phyloP scores from a whole-genome alignment of 2,797 vertebrate genomes.

The Calcarius lapponicus region DNA sequence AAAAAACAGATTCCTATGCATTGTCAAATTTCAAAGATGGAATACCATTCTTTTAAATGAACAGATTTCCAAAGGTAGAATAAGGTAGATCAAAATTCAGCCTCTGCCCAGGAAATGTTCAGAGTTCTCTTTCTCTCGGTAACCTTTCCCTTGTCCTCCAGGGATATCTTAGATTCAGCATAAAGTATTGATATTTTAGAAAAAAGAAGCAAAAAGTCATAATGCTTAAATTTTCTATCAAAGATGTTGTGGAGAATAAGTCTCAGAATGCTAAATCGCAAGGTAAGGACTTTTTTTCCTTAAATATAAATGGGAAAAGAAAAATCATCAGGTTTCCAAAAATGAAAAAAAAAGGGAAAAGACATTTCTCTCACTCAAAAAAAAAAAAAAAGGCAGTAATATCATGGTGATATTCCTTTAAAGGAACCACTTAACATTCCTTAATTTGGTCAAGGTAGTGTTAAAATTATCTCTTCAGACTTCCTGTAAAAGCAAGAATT shows the following conservation, averaged over 20 bases:
- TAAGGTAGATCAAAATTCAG: constrained; percentile 13
- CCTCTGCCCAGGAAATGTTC: constrained; percentile 6
- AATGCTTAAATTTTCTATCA: background rate
- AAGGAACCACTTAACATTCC: background rate
- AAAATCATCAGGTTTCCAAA: background rate
- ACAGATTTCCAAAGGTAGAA: constrained; percentile 34
- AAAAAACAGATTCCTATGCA: background rate
- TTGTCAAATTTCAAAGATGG: constrained; percentile 14
- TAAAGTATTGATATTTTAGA: constrained; percentile 54
- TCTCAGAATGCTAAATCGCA: background rate
- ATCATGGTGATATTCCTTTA: background rate
- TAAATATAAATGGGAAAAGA: background rate
- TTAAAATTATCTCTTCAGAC: background rate
- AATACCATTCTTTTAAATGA: constrained; percentile 18
- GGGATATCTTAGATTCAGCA: constrained; percentile 44
- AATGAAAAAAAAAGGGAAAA: background rate
- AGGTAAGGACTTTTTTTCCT: background rate
- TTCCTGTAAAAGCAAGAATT: background rate
- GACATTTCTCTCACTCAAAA: background rate
- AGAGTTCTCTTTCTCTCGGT: constrained; percentile 8
- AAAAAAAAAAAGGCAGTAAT: too few species aligned
- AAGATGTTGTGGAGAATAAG: background rate
- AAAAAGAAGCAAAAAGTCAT: constrained; percentile 40
- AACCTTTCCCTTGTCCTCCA: constrained; percentile 11
- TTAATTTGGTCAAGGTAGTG: background rate